Percentiles rank a stretch among this genome's conserved stretches.
Evolutionary conservation across 1,140 invertebrate genomes (phyloP).

Genomic region (Drosophila subpulchrella): DNA sequence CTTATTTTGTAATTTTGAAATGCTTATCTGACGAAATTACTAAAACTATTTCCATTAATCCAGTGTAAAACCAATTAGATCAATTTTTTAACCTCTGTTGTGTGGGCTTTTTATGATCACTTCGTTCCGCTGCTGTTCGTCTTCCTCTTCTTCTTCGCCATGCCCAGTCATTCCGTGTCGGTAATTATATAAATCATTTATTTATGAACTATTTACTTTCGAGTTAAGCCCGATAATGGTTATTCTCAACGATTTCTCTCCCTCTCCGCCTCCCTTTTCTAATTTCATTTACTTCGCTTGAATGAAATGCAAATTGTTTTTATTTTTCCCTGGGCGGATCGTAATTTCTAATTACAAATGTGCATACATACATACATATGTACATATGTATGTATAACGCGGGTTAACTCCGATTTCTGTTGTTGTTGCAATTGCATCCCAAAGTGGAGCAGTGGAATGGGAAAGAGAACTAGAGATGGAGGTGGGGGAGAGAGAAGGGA

Average conservation of each 20-base stretch:
- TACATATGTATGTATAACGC: neutral
- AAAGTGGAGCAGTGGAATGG: neutral
- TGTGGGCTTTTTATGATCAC: constrained; percentile 1
- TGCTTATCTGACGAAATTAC: too few relatives aligned
- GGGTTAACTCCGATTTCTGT: constrained; percentile 19
- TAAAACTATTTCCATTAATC: neutral
- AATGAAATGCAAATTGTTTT: constrained; percentile 39
- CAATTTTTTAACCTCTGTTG: neutral
- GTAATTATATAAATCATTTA: constrained; percentile 67
- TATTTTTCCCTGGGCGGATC: constrained; percentile 9
- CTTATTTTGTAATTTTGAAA: too few relatives aligned
- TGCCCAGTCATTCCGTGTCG: constrained; percentile 34
- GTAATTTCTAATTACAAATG: constrained; percentile 25
- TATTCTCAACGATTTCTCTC: constrained; percentile 17
- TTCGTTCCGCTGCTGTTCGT: constrained; percentile 8
- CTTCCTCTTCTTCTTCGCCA: constrained; percentile 5
- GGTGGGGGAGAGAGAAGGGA: too few relatives aligned
- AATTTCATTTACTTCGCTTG: constrained; percentile 11
- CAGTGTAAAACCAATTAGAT: neutral
- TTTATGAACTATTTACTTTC: constrained; percentile 73
- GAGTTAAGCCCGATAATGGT: constrained; percentile 53
- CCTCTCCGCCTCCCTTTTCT: neutral
- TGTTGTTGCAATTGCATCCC: constrained; percentile 15
- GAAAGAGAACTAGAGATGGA: neutral
- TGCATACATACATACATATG: neutral